Evolutionary conservation across 2,113 vertebrate species (phyloP).

Genomic region (Balaenoptera acutorostrata): DNA sequence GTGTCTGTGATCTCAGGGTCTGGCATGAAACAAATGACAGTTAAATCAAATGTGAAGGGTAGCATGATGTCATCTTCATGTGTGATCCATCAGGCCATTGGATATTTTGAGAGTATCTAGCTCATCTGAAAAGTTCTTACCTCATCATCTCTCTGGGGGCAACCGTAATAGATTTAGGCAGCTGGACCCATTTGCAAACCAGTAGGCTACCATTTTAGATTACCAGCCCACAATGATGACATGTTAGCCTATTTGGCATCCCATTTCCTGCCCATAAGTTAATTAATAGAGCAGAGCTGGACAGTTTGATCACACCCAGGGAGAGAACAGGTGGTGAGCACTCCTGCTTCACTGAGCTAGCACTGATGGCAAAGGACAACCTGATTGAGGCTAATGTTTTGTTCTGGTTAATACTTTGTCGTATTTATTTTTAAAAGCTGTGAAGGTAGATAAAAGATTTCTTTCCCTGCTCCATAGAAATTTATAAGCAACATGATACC

Average conservation of each 20-base stretch:
- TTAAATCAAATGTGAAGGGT: background rate
- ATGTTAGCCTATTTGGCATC: background rate
- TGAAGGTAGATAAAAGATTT: background rate
- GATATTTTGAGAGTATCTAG: background rate
- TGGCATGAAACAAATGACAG: background rate
- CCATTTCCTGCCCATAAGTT: background rate
- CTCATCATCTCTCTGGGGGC: background rate
- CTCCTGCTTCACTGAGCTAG: background rate
- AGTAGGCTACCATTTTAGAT: background rate
- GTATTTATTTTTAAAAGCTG: constrained; percentile 9
- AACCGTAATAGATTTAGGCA: background rate
- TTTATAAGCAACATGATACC: background rate
- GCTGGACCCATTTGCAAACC: background rate
- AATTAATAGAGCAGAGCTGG: background rate
- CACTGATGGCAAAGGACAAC: background rate
- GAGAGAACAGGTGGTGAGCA: constrained; percentile 12
- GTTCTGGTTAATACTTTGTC: background rate
- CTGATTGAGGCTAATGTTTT: background rate
- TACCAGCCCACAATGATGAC: background rate
- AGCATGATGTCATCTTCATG: background rate
- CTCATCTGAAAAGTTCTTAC: background rate
- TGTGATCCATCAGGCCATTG: background rate
- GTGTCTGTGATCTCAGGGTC: background rate
- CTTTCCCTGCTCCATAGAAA: background rate
- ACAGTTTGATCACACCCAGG: background rate